These are phyloP conservation scores for Eubucco bourcierii DNA, from an alignment of 2,113 vertebrate species.

Conservation along the genomic window DNA sequence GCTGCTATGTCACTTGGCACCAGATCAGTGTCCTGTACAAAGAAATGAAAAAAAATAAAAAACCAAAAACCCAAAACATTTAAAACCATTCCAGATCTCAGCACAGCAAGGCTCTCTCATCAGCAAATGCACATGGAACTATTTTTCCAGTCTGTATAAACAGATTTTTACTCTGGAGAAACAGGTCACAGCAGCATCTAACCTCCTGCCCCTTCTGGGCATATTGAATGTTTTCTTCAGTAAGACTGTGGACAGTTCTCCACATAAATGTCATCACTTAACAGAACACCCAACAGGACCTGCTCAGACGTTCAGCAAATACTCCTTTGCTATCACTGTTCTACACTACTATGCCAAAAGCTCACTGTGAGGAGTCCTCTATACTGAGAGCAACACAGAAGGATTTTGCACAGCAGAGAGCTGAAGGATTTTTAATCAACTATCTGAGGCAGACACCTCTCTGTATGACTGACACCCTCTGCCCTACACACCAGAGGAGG, in stretches of 20 bases:
- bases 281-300: not conserved
- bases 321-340: not conserved
- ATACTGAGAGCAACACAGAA: not conserved
- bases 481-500: not conserved
- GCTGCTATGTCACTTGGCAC: slow-evolving; percentile 95
- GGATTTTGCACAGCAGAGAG: not conserved
- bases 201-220: not conserved
- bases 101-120: not conserved
- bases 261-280: not conserved
- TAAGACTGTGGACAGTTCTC: not conserved
- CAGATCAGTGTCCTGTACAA: slow-evolving; percentile 92
- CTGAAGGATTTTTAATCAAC: not conserved
- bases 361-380: not conserved
- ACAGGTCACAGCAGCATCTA: not conserved
- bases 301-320: not conserved
- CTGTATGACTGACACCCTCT: not conserved
- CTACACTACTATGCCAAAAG: not conserved
- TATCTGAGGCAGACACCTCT: not conserved
- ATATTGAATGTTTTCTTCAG: not conserved
- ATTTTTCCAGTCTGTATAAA: not conserved
- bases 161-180: not conserved
- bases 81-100: not conserved
- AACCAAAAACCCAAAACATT: not conserved
- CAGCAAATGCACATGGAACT: not conserved
- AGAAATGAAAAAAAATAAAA: not conserved